Conservation (phyloP, 2,113 vertebrate genomes). For the Brachirus orientalis region DNA sequence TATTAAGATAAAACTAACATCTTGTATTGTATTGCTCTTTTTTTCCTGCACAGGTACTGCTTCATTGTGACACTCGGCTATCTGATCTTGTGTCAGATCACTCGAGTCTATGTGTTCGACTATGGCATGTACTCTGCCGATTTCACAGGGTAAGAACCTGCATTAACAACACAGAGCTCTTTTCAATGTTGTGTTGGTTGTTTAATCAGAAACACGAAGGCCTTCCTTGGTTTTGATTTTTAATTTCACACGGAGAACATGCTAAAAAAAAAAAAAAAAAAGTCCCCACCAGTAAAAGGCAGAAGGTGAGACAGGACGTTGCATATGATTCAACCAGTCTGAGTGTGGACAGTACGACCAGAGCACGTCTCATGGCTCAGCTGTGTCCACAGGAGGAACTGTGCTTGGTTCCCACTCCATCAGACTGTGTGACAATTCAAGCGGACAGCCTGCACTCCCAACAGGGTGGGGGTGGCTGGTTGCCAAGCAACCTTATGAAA, state of each 20-base stretch:
- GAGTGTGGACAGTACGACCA: conserved; percentile 10
- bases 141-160: conserved; percentile 93
- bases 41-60: conserved; percentile 85
- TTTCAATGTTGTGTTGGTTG: neutral
- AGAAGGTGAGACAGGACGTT: too few relatives aligned
- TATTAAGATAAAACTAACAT: neutral
- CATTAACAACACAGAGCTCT: neutral
- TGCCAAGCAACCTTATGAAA: conserved; percentile 71
- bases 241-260: neutral
- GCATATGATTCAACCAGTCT: neutral
- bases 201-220: neutral
- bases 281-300: too few relatives aligned
- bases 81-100: conserved; percentile 96
- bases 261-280: neutral
- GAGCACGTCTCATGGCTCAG: conserved; percentile 26
- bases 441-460: conserved; percentile 61
- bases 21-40: neutral
- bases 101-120: conserved; percentile 97
- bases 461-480: conserved; percentile 63
- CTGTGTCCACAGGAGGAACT: conserved; percentile 23
- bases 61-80: conserved; percentile 97
- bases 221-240: neutral
- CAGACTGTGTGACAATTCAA: conserved; percentile 65
- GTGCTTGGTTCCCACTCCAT: conserved; percentile 51
- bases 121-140: conserved; percentile 99